A percentile compares a stretch with the other conserved stretches of the same genome.
These are phyloP conservation scores for Orchesella flavescens DNA, from an alignment of 2,888 invertebrate species.

Conservation along the genomic window DNA sequence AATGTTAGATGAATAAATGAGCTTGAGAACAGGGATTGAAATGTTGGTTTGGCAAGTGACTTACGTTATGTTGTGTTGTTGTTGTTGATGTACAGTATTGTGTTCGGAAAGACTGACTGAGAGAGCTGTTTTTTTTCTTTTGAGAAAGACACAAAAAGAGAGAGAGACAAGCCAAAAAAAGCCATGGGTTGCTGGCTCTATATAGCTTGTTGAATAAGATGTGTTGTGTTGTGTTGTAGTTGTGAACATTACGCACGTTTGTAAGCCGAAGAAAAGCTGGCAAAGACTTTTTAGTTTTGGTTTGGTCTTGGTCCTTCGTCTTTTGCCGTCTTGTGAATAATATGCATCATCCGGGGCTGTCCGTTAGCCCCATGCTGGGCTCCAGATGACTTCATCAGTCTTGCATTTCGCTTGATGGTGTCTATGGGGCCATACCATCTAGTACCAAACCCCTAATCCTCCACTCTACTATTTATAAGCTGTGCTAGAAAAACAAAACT, in stretches of 20 bases:
- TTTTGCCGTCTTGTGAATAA: constrained; percentile 33
- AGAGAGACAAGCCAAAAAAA: constrained; percentile 40
- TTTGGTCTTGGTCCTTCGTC: constrained; percentile 25
- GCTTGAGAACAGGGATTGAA: constrained; percentile 9
- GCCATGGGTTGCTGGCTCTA: constrained; percentile 35
- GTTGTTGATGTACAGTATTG: constrained; percentile 42
- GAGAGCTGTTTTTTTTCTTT: constrained; percentile 49
- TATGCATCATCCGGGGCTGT: constrained; percentile 53
- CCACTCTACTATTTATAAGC: neutral
- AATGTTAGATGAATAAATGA: constrained; percentile 33
- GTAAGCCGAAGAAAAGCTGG: neutral
- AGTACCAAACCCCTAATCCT: neutral
- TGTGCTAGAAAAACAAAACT: no score
- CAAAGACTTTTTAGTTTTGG: neutral
- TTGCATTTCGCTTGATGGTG: constrained; percentile 17
- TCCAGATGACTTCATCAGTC: constrained; percentile 69
- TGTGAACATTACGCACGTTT: neutral
- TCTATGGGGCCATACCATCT: neutral
- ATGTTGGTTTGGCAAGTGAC: constrained; percentile 50
- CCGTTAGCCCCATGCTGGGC: constrained; percentile 69
- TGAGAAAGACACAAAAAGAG: constrained; percentile 18
- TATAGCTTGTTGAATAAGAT: constrained; percentile 9
- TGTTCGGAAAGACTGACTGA: constrained; percentile 31
- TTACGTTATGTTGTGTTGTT: constrained; percentile 31
- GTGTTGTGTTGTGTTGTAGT: constrained; percentile 11